Percentiles rank a stretch among this genome's conserved stretches.
Evolutionary conservation across 2,888 invertebrate genomes (phyloP).

Genomic region (Lepidocyrtoides sp.): DNA sequence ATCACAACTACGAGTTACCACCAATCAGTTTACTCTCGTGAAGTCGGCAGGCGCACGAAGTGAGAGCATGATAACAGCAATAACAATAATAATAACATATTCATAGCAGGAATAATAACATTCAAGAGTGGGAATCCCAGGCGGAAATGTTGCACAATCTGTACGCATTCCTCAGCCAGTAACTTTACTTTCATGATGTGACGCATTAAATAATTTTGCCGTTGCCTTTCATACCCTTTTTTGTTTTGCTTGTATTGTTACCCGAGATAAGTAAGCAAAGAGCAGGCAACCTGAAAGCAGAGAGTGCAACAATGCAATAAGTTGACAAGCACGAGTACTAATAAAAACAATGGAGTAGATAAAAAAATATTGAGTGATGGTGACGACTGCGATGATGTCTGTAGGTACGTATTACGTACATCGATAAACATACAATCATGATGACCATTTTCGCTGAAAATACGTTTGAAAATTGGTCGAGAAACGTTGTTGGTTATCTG

Average conservation of each 20-base stretch:
- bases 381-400: neutral
- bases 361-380: neutral
- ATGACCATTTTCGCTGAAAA: neutral
- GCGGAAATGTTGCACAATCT: slow-evolving; percentile 76
- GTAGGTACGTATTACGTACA: neutral
- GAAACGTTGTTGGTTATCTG: too few relatives aligned
- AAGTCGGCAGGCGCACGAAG: slow-evolving; percentile 45
- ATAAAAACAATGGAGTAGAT: neutral
- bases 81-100: slow-evolving; percentile 51
- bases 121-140: slow-evolving; percentile 71
- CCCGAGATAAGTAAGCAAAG: too few relatives aligned
- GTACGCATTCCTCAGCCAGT: slow-evolving; percentile 28
- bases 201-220: neutral
- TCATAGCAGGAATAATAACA: slow-evolving; percentile 40
- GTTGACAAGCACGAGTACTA: slow-evolving; percentile 1
- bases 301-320: slow-evolving; percentile 21
- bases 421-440: neutral
- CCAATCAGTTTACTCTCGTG: neutral
- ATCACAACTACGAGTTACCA: neutral
- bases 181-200: neutral
- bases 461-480: too few relatives aligned
- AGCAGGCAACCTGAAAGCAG: neutral
- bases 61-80: slow-evolving; percentile 64
- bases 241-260: neutral
- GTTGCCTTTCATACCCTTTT: neutral